Evolutionary conservation across 2,797 vertebrate species (phyloP).

Genomic region (Spondyliosoma cantharus): DNA sequence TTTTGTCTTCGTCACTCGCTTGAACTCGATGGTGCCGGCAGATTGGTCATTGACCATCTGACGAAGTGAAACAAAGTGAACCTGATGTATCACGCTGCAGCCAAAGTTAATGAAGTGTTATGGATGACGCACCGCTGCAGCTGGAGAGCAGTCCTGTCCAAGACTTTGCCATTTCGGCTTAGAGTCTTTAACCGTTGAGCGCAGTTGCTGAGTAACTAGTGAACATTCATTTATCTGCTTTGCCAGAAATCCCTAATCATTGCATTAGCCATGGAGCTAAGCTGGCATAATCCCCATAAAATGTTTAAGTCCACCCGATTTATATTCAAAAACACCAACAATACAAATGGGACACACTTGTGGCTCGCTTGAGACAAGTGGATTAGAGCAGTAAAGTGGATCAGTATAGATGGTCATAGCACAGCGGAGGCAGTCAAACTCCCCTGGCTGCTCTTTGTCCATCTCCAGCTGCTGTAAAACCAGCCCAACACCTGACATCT

Average conservation of each 20-base stretch:
- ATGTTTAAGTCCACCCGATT: constrained; percentile 82
- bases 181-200: constrained; percentile 69
- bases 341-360: constrained; percentile 81
- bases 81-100: neutral
- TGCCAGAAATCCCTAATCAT: constrained; percentile 86
- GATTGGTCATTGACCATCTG: neutral
- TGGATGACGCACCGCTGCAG: constrained; percentile 2
- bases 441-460: constrained; percentile 61
- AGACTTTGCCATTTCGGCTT: constrained; percentile 68
- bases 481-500: constrained; percentile 67
- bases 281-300: constrained; percentile 84
- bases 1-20: neutral
- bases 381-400: constrained; percentile 76
- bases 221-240: constrained; percentile 84
- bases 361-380: constrained; percentile 72
- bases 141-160: constrained; percentile 43
- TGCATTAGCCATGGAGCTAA: constrained; percentile 83
- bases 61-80: constrained; percentile 3
- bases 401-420: constrained; percentile 64
- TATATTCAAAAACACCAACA: constrained; percentile 80
- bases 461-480: constrained; percentile 61
- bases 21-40: neutral
- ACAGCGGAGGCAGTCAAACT: constrained; percentile 50
- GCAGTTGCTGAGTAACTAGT: constrained; percentile 74
- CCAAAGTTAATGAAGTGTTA: constrained; percentile 26